Evolutionary conservation across 2,113 vertebrate species (phyloP).

Genomic region (Hydropotes inermis): DNA sequence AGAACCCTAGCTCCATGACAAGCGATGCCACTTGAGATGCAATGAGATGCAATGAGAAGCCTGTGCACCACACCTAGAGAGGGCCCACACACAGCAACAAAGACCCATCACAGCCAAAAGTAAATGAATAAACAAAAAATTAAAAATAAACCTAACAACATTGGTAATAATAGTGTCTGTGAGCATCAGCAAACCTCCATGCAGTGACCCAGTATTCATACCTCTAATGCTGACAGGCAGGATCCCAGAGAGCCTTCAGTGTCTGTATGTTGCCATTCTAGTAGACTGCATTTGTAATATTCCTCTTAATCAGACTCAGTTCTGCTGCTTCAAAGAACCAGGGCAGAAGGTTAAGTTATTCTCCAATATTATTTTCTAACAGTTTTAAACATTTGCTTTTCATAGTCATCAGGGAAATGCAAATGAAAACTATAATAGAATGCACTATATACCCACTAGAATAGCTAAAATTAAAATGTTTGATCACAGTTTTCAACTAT

Average conservation of each 20-base stretch:
- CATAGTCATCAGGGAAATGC: background rate
- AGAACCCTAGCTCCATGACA: background rate
- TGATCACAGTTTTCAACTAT: background rate
- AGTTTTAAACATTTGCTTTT: background rate
- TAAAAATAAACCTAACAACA: background rate
- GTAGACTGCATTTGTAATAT: background rate
- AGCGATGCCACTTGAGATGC: background rate
- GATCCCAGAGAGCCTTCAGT: background rate
- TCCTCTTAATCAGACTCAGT: background rate
- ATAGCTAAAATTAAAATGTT: background rate
- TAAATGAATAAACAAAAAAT: background rate
- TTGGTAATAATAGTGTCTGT: background rate
- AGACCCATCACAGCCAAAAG: background rate
- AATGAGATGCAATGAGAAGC: background rate
- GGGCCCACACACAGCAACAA: background rate
- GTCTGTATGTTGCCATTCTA: background rate
- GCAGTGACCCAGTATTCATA: background rate
- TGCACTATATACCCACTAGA: background rate
- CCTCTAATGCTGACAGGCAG: background rate
- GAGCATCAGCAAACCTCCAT: background rate
- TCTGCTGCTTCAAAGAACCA: background rate
- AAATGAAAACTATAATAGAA: background rate
- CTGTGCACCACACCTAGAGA: background rate
- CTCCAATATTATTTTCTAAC: background rate
- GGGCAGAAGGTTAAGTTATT: background rate